Conservation (phyloP, 2,113 vertebrate genomes). For the Bubo bubo region DNA sequence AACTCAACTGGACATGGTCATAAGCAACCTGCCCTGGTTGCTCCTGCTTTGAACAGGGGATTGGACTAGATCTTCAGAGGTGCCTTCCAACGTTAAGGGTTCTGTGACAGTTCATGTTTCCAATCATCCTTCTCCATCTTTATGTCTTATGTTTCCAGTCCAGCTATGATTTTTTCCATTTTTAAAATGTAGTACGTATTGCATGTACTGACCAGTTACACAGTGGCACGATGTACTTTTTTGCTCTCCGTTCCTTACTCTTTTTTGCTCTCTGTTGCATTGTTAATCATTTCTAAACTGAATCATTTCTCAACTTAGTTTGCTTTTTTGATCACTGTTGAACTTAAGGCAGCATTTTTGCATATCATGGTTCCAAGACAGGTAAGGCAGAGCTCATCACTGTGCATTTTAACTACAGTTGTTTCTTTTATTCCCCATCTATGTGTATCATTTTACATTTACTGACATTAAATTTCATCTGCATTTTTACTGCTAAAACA, state of each 20-base stretch:
- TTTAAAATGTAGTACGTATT: neutral
- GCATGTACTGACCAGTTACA: neutral
- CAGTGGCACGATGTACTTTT: neutral
- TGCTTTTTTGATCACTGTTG: neutral
- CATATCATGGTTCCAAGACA: neutral
- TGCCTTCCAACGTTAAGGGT: neutral
- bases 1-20: neutral
- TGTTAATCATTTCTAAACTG: neutral
- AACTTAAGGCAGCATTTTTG: neutral
- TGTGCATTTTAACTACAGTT: neutral
- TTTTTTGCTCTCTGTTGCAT: neutral
- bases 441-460: neutral
- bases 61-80: neutral
- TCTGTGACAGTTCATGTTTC: neutral
- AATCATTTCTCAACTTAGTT: neutral
- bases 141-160: neutral
- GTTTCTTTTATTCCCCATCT: neutral
- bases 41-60: neutral
- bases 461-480: neutral
- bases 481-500: neutral
- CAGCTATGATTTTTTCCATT: neutral
- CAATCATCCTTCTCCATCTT: neutral
- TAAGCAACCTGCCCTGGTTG: neutral
- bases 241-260: neutral
- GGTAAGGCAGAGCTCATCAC: neutral